phyloP scores from a whole-genome alignment of 2,797 vertebrate species.

The Poecilia wingei region DNA sequence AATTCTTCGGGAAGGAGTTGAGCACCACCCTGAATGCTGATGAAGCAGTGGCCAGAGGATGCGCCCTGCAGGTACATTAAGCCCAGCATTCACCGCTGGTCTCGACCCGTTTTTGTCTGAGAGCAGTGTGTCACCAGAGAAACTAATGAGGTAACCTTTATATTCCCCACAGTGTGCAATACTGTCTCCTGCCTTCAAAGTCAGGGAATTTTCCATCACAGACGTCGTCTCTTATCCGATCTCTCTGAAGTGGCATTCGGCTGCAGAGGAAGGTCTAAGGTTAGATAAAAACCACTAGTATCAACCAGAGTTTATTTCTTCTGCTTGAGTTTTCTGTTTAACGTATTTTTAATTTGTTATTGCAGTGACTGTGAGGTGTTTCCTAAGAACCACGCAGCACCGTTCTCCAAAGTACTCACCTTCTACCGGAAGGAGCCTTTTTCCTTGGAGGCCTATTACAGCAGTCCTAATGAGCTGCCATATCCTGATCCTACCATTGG shows the following conservation, averaged over 20 bases:
- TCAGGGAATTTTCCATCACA: conserved; percentile 97
- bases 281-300: conserved; percentile 49
- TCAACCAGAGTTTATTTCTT: neutral
- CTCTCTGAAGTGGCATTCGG: conserved; percentile 96
- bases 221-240: conserved; percentile 91
- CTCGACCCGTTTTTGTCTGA: neutral
- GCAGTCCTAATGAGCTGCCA: conserved; percentile 87
- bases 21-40: conserved; percentile 96
- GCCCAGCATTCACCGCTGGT: neutral
- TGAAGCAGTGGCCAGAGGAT: conserved; percentile 96
- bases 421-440: conserved; percentile 97
- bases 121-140: neutral
- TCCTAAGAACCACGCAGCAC: conserved; percentile 92
- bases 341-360: neutral
- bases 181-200: conserved; percentile 98
- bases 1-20: conserved; percentile 96
- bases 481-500: conserved; percentile 95
- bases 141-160: neutral
- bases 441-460: conserved; percentile 94
- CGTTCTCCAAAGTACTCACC: conserved; percentile 97
- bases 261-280: conserved; percentile 93
- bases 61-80: conserved; percentile 90
- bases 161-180: conserved; percentile 89
- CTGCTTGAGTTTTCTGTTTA: neutral
- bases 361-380: conserved; percentile 96